Evolutionary conservation across 2,888 invertebrate genomes (phyloP).

Genomic region (Stenodema calcarata): DNA sequence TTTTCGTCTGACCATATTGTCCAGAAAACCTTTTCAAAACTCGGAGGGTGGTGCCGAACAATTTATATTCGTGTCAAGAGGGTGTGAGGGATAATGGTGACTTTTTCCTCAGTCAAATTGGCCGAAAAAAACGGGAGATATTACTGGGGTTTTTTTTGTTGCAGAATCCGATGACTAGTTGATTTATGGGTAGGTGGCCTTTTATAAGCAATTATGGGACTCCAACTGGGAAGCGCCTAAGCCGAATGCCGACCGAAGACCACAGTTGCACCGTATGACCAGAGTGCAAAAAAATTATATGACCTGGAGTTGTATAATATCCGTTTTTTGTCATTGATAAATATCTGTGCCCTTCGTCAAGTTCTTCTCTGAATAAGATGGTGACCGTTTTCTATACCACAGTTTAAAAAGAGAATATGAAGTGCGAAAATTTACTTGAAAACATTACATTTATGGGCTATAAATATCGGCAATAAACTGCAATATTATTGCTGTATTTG

Average conservation of each 20-base stretch:
- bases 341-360: no score
- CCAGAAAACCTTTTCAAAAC: not conserved
- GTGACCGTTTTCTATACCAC: no score
- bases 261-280: not conserved
- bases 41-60: not conserved
- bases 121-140: not conserved
- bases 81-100: slow-evolving; percentile 27
- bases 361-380: no score
- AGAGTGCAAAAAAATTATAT: not conserved
- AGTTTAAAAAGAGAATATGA: no score
- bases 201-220: slow-evolving; percentile 22
- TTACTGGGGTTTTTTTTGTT: not conserved
- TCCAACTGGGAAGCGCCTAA: not conserved
- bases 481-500: no score
- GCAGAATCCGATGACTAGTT: not conserved
- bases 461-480: no score
- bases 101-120: slow-evolving; percentile 24
- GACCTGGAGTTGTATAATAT: no score
- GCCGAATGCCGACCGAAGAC: not conserved
- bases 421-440: no score
- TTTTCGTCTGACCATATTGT: slow-evolving; percentile 35
- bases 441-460: no score
- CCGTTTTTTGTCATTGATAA: no score
- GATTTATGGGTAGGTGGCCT: slow-evolving; percentile 12
- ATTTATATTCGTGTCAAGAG: slow-evolving; percentile 39